A percentile compares a stretch with the other conserved stretches of the same genome.
These are phyloP conservation scores for Himantopus leucocephalus DNA, from an alignment of 2,113 vertebrate genomes.

Conservation along the genomic window DNA sequence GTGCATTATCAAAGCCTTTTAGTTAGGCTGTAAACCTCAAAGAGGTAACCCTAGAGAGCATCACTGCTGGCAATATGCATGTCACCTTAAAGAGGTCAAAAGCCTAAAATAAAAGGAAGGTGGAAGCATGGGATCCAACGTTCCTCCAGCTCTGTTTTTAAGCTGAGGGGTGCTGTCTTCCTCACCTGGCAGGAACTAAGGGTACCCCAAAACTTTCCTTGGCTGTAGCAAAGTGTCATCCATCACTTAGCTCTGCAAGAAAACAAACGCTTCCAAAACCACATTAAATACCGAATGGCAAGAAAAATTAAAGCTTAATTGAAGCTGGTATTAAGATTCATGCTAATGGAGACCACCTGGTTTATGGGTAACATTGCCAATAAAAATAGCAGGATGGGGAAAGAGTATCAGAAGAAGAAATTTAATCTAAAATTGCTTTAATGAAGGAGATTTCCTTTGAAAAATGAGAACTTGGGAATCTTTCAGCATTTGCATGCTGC, in stretches of 20 bases:
- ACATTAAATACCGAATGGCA: neutral
- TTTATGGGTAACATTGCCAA: neutral
- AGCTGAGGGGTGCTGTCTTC: fast-evolving
- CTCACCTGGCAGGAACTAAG: neutral
- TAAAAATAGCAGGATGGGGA: neutral
- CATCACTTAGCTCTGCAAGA: neutral
- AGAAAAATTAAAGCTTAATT: neutral
- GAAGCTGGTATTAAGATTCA: neutral
- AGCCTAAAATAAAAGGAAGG: neutral
- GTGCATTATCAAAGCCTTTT: neutral
- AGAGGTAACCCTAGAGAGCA: neutral
- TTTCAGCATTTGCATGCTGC: neutral
- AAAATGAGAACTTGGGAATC: neutral
- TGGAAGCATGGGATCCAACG: neutral
- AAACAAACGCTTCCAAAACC: neutral
- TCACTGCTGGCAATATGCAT: neutral
- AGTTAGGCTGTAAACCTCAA: neutral
- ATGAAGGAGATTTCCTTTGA: neutral
- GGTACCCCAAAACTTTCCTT: neutral
- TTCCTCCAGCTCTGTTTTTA: neutral
- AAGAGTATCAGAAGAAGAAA: neutral
- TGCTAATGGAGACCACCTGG: slow-evolving; percentile 19
- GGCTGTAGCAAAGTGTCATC: neutral
- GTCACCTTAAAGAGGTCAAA: neutral
- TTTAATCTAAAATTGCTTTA: neutral